These are phyloP conservation scores for Limonius californicus DNA, from an alignment of 1,140 invertebrate genomes.

Conservation along the genomic window DNA sequence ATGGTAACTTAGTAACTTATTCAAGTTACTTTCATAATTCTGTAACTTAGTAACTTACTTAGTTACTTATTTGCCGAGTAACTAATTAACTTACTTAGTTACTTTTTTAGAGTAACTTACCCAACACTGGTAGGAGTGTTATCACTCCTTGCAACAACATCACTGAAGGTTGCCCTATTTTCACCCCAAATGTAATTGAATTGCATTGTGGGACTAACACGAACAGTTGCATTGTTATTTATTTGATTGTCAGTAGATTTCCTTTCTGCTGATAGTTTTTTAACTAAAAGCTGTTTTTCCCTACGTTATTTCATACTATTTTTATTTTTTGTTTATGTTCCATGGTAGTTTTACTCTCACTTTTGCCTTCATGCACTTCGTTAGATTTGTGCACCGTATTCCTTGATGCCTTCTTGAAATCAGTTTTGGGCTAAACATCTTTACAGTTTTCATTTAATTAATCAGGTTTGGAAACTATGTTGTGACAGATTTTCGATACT, in stretches of 20 bases:
- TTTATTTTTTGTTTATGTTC: slow-evolving; percentile 9
- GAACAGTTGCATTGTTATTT: too few species aligned
- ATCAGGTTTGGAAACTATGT: neutral
- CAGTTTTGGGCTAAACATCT: neutral
- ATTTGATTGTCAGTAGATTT: neutral
- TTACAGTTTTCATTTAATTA: neutral
- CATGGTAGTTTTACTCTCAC: slow-evolving; percentile 16
- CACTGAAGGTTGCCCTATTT: slow-evolving; percentile 55
- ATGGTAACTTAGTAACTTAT: too few species aligned
- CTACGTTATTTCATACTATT: slow-evolving; percentile 21
- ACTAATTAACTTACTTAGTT: too few species aligned
- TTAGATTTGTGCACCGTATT: neutral
- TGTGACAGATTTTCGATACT: neutral
- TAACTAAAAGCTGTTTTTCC: slow-evolving; percentile 24
- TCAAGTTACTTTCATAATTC: too few species aligned
- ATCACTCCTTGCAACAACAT: slow-evolving; percentile 52
- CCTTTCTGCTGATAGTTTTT: slow-evolving; percentile 22
- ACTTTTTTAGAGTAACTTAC: too few species aligned
- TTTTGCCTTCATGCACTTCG: slow-evolving; percentile 10
- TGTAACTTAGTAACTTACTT: too few species aligned
- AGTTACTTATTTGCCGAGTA: too few species aligned
- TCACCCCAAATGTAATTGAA: slow-evolving; percentile 51
- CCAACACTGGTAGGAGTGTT: too few species aligned
- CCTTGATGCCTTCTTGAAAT: neutral
- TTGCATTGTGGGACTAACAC: slow-evolving; percentile 25